Conservation (phyloP, 2,888 invertebrate genomes). For the Pollenia angustigena region DNA sequence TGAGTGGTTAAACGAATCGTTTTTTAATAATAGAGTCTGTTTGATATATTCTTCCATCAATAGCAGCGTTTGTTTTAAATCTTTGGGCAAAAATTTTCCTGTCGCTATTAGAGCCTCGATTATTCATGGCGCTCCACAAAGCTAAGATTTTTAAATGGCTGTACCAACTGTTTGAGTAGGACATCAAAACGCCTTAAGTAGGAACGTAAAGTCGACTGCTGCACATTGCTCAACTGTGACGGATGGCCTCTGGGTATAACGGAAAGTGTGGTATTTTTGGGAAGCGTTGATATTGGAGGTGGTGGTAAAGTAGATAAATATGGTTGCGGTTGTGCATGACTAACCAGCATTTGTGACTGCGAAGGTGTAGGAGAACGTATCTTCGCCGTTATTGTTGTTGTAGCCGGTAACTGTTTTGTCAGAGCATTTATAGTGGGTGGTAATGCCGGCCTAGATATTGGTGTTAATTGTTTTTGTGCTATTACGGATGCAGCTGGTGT, state of each 20-base stretch:
- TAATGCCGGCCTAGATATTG: conserved; percentile 29
- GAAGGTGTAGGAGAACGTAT: conserved; percentile 32
- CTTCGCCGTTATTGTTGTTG: conserved; percentile 75
- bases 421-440: conserved; percentile 73
- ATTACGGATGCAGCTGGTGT: not conserved
- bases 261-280: conserved; percentile 26
- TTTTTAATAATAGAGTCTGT: conserved; percentile 32
- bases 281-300: not conserved
- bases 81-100: conserved; percentile 74
- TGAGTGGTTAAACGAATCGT: not conserved
- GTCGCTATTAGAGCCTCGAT: conserved; percentile 77
- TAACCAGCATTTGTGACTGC: not conserved
- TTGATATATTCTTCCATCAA: conserved; percentile 78
- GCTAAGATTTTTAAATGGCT: conserved; percentile 74
- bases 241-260: conserved; percentile 42
- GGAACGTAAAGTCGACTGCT: conserved; percentile 73
- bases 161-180: conserved; percentile 76
- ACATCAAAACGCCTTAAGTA: conserved; percentile 78
- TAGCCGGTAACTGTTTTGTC: conserved; percentile 76
- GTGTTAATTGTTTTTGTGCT: not conserved
- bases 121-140: conserved; percentile 76
- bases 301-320: not conserved
- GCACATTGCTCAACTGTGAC: conserved; percentile 15
- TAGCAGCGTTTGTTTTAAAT: conserved; percentile 77
- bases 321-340: not conserved